Conservation (phyloP, 2,888 invertebrate genomes). For the Eugnorisma glareosa region DNA sequence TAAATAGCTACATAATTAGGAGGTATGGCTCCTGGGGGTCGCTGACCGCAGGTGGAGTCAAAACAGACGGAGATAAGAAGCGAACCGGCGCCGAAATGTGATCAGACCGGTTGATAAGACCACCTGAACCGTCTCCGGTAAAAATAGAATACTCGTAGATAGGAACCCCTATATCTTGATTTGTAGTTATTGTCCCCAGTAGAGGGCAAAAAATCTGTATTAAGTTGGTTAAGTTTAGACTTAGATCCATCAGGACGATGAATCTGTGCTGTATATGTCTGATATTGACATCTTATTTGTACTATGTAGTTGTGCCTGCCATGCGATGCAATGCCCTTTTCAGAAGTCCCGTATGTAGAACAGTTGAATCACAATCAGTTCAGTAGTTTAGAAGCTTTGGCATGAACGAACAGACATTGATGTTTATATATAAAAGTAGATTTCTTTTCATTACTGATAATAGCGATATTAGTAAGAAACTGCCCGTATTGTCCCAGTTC, state of each 20-base stretch:
- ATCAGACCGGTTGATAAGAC: conserved; percentile 33
- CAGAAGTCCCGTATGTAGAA: too few relatives aligned
- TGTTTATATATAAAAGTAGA: too few relatives aligned
- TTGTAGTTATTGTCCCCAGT: background rate
- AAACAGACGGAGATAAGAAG: conserved; percentile 23
- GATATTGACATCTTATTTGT: too few relatives aligned
- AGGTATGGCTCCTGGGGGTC: conserved; percentile 16
- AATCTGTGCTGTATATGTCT: background rate
- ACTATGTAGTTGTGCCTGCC: too few relatives aligned
- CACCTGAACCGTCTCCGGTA: conserved; percentile 16
- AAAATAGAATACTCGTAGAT: conserved; percentile 9
- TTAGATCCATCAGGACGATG: background rate
- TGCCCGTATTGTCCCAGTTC: too few relatives aligned
- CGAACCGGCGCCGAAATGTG: conserved; percentile 22
- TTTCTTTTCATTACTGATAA: too few relatives aligned
- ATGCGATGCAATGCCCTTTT: too few relatives aligned
- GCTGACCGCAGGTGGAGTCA: conserved; percentile 35
- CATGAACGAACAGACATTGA: too few relatives aligned
- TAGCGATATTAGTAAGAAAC: too few relatives aligned
- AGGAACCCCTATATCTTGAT: background rate
- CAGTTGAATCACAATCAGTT: too few relatives aligned
- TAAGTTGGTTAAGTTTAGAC: background rate
- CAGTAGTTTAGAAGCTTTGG: too few relatives aligned
- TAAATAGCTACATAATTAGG: conserved; percentile 37
- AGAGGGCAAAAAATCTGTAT: background rate